These are phyloP conservation scores for Istiophorus platypterus DNA, from an alignment of 2,113 vertebrate species.

Conservation along the genomic window DNA sequence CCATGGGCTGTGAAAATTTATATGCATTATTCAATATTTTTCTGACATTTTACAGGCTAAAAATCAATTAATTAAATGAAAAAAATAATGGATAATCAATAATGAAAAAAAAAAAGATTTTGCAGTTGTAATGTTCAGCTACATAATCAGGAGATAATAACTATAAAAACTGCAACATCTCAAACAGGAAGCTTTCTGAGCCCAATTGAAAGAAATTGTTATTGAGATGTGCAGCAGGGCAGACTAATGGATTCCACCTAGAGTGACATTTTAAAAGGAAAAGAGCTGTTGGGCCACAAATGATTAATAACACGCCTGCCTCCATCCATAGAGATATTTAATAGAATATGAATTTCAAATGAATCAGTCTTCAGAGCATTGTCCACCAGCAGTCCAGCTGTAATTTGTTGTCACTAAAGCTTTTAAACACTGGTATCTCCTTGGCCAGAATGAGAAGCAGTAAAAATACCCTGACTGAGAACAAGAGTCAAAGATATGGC, in stretches of 20 bases:
- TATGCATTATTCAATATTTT: neutral
- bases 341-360: conserved; percentile 74
- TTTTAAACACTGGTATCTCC: conserved; percentile 57
- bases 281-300: conserved; percentile 57
- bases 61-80: neutral
- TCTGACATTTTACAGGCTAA: neutral
- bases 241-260: conserved; percentile 64
- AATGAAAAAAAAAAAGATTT: conserved; percentile 10
- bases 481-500: conserved; percentile 66
- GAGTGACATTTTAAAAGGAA: conserved; percentile 69
- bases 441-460: conserved; percentile 53
- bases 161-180: conserved; percentile 33
- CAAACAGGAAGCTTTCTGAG: conserved; percentile 37
- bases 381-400: conserved; percentile 45
- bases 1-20: neutral
- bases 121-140: neutral
- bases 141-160: conserved; percentile 18
- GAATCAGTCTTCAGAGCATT: conserved; percentile 49
- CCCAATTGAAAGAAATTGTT: conserved; percentile 42
- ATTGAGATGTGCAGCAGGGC: conserved; percentile 57
- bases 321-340: conserved; percentile 51
- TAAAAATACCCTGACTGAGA: conserved; percentile 56
- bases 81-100: conserved; percentile 16
- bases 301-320: conserved; percentile 61
- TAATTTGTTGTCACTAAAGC: conserved; percentile 66